Evolutionary conservation across 2,113 vertebrate genomes (phyloP), one percentile per base, ranked within the genome.

Genomic region (Corythornis cristatus): DNA sequence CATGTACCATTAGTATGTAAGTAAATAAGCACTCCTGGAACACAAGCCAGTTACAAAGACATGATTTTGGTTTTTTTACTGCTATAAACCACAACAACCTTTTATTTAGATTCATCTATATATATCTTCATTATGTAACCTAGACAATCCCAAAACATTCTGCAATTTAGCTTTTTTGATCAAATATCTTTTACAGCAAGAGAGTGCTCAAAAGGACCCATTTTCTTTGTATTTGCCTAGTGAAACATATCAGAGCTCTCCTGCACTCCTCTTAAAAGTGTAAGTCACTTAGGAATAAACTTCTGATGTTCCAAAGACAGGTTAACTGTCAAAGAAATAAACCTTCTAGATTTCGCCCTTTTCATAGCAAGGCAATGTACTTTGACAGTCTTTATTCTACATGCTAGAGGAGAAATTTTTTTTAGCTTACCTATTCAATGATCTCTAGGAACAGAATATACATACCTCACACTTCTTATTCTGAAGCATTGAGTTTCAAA

Each of bases 231-330:
- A 93, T 94, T 92, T 96, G 87, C 67, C 78, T 61, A 83, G 78
- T 85, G 97, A 90, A 98, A 98, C 94, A 96, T 96, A 97, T 96
- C 96, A 97, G 45, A 81, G 58, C 50, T 64, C 70, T 93, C 91
- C 86, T 96, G 95, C 84, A 80, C 82, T 92, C 53, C 62, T 92
- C 80, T 79, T 91, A 95, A 91, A 96, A 76, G 82, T 58, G 45
- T 58, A 94, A 86, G 78, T 54, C 43, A 90, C 46, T 95, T 83
- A 91, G 92, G 86, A 96, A 91, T 96, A 95, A 94, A 96, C 76
- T 95, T 94, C 51, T 16, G 1, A 86, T 60, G 56, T 82, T 96
- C 64, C 84, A 83, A 95, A 96, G 88, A 89, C 75, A 92, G 81
- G 92, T 66, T 85, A 87, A 90, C 88, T 87, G 73, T 94, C 95